Evolutionary conservation across 1,140 invertebrate species (phyloP).

Genomic region (Drosophila nasuta): DNA sequence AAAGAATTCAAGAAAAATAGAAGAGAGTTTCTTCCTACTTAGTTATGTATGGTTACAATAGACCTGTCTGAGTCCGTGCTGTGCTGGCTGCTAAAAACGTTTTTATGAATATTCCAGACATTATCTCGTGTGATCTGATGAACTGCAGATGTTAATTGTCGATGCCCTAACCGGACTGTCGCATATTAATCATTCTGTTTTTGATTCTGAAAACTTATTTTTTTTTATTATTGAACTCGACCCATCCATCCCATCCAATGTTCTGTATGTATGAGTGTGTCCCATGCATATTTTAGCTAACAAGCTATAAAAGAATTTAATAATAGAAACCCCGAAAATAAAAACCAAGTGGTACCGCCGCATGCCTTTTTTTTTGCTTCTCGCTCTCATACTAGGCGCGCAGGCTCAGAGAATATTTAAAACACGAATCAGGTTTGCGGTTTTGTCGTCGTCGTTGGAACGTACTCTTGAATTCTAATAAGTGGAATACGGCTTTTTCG

Average conservation of each 20-base stretch:
- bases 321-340: slow-evolving; percentile 61
- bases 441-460: slow-evolving; percentile 6
- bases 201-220: not conserved
- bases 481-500: slow-evolving; percentile 44
- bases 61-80: no score
- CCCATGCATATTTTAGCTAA: slow-evolving; percentile 53
- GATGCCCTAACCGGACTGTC: slow-evolving; percentile 1
- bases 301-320: slow-evolving; percentile 39
- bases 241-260: no score
- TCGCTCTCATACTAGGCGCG: slow-evolving; percentile 19
- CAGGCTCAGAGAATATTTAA: slow-evolving; percentile 48
- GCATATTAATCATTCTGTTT: slow-evolving; percentile 11
- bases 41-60: not conserved
- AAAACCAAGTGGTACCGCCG: slow-evolving; percentile 7
- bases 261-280: not conserved
- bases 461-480: slow-evolving; percentile 66
- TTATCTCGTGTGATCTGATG: slow-evolving; percentile 1
- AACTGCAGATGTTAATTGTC: slow-evolving; percentile 15
- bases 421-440: slow-evolving; percentile 70
- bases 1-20: no score
- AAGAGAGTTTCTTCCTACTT: not conserved
- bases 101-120: slow-evolving; percentile 2
- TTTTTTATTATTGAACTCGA: not conserved
- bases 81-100: not conserved
- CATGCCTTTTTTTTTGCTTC: not conserved